Conservation (phyloP, 2,888 invertebrate genomes). For the Cynaeus angustus region DNA sequence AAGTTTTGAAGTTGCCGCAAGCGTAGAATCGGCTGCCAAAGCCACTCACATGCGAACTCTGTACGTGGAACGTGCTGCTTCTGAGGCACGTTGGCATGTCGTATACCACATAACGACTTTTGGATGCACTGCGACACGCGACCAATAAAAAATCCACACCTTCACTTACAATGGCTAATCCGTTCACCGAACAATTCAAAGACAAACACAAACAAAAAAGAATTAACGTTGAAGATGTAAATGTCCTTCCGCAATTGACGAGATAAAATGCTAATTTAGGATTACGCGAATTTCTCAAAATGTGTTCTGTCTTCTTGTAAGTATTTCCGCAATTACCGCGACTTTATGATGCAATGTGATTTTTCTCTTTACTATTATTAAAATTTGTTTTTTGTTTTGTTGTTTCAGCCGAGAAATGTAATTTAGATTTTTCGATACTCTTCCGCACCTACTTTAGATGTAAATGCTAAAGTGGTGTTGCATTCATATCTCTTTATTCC, state of each 20-base stretch:
- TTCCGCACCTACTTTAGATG: slow-evolving; percentile 4
- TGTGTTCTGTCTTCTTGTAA: slow-evolving; percentile 38
- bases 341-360: slow-evolving; percentile 32
- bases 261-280: slow-evolving; percentile 48
- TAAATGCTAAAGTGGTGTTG: not conserved
- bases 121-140: slow-evolving; percentile 43
- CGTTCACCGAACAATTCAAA: slow-evolving; percentile 2
- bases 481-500: slow-evolving; percentile 18
- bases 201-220: slow-evolving; percentile 26
- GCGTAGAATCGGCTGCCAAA: slow-evolving; percentile 62
- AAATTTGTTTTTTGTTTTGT: slow-evolving; percentile 3
- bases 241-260: slow-evolving; percentile 45
- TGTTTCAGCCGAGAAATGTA: slow-evolving; percentile 7
- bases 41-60: slow-evolving; percentile 51
- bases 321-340: slow-evolving; percentile 36
- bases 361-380: slow-evolving; percentile 15
- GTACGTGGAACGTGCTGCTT: slow-evolving; percentile 43
- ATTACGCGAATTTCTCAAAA: slow-evolving; percentile 42
- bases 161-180: slow-evolving; percentile 6
- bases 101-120: slow-evolving; percentile 46
- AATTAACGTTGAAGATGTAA: slow-evolving; percentile 40
- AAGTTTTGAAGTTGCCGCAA: slow-evolving; percentile 63
- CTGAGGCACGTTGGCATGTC: slow-evolving; percentile 43
- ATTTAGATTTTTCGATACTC: slow-evolving; percentile 23
- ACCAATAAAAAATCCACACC: slow-evolving; percentile 35